A percentile compares a stretch with the other conserved stretches of the same genome.
These are phyloP conservation scores for Carassius gibelio DNA, from an alignment of 2,113 vertebrate species.

Conservation along the genomic window DNA sequence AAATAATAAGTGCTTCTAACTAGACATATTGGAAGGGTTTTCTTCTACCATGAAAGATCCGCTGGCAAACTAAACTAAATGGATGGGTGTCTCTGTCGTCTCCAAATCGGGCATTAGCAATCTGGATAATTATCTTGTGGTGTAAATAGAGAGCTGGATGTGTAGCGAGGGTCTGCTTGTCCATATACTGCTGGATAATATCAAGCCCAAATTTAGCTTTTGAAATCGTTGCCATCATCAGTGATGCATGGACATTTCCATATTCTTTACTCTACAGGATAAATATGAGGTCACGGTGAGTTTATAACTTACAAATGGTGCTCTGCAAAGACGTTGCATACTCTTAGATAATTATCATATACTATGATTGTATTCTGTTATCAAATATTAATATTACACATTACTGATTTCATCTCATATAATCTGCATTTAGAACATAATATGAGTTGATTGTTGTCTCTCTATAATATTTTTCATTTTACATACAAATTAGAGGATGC, in stretches of 20 bases:
- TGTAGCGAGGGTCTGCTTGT: slow-evolving; percentile 1
- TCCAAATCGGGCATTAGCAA: slow-evolving; percentile 33
- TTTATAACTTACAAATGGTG: background rate
- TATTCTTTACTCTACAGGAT: background rate
- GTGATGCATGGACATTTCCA: background rate
- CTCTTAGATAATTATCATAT: background rate
- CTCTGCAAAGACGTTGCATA: background rate
- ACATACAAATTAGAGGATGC: background rate
- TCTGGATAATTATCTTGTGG: slow-evolving; percentile 34
- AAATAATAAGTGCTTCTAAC: slow-evolving; percentile 6
- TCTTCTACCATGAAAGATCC: background rate
- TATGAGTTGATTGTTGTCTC: background rate
- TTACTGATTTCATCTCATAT: background rate
- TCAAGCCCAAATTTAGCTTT: background rate
- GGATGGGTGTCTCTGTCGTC: background rate
- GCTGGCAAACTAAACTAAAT: background rate
- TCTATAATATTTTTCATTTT: background rate
- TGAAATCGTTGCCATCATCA: background rate
- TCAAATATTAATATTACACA: background rate
- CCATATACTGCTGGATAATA: background rate
- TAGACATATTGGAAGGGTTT: background rate
- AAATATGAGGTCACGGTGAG: background rate
- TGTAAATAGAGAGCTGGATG: background rate
- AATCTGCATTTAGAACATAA: background rate
- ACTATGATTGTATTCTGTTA: background rate